Evolutionary conservation across 1,140 invertebrate genomes (phyloP).

Genomic region (Rhagoletis zephyria): DNA sequence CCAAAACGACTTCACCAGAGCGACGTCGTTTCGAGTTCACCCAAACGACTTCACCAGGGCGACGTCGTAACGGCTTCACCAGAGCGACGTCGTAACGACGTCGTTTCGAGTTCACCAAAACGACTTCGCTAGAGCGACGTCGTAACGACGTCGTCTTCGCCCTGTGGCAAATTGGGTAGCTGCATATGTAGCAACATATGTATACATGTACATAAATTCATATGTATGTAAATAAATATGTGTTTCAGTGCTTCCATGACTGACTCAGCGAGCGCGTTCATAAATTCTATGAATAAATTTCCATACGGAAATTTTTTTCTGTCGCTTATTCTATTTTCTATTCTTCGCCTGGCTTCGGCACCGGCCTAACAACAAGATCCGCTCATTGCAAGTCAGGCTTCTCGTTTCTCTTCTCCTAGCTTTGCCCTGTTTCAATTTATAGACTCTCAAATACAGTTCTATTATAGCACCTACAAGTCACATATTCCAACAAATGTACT

Average conservation of each 20-base stretch:
- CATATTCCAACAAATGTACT: neutral
- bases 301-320: constrained; percentile 71
- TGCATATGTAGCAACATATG: too few species aligned
- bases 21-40: too few species aligned
- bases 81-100: too few species aligned
- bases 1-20: too few species aligned
- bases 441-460: neutral
- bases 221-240: neutral
- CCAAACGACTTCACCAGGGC: too few species aligned
- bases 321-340: constrained; percentile 13
- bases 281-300: constrained; percentile 72
- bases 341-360: neutral
- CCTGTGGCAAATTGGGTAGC: too few species aligned
- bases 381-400: constrained; percentile 11
- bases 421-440: neutral
- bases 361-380: constrained; percentile 2
- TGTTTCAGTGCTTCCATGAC: constrained; percentile 9
- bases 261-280: constrained; percentile 35
- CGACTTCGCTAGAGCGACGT: too few species aligned
- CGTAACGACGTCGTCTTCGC: too few species aligned
- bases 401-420: neutral
- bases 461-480: neutral
- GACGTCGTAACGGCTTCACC: too few species aligned
- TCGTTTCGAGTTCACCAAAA: too few species aligned
- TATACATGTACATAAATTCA: too few species aligned